Evolutionary conservation across 2,888 invertebrate genomes (phyloP).

Genomic region (Omphaloscelis lunosa): DNA sequence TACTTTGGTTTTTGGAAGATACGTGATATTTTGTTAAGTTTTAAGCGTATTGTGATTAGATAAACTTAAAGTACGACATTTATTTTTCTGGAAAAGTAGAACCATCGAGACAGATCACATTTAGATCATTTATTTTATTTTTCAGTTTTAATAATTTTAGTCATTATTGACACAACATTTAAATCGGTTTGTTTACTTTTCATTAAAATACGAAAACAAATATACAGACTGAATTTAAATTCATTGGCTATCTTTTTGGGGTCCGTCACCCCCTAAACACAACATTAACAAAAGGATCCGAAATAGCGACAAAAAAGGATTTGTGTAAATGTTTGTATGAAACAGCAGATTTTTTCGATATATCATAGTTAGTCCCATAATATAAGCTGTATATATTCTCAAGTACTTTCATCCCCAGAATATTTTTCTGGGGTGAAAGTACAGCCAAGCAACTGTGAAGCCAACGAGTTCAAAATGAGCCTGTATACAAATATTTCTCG

Average conservation of each 20-base stretch:
- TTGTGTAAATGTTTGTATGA: not conserved
- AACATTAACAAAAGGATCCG: not conserved
- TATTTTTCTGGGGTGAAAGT: not conserved
- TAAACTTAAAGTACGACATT: constrained; percentile 19
- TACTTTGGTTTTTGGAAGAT: constrained; percentile 45
- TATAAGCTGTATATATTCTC: not conserved
- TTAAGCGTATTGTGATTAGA: constrained; percentile 36
- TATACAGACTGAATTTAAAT: constrained; percentile 10
- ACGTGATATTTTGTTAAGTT: constrained; percentile 41
- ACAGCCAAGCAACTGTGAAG: not conserved
- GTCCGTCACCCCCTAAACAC: not conserved
- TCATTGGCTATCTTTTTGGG: not conserved
- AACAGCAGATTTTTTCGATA: not conserved
- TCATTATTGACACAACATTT: constrained; percentile 25
- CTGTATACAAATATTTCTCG: constrained; percentile 28
- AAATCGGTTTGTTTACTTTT: constrained; percentile 8
- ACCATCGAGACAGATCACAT: constrained; percentile 10
- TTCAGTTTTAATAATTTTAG: constrained; percentile 6
- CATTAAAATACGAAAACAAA: constrained; percentile 28
- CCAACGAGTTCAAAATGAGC: not conserved
- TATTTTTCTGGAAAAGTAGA: constrained; percentile 33
- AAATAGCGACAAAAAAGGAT: not conserved
- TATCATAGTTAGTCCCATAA: not conserved
- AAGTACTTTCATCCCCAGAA: not conserved
- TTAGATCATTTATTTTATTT: constrained; percentile 8